phyloP scores from a whole-genome alignment of 1,140 invertebrate genomes.

The Drosophila setifemur region DNA sequence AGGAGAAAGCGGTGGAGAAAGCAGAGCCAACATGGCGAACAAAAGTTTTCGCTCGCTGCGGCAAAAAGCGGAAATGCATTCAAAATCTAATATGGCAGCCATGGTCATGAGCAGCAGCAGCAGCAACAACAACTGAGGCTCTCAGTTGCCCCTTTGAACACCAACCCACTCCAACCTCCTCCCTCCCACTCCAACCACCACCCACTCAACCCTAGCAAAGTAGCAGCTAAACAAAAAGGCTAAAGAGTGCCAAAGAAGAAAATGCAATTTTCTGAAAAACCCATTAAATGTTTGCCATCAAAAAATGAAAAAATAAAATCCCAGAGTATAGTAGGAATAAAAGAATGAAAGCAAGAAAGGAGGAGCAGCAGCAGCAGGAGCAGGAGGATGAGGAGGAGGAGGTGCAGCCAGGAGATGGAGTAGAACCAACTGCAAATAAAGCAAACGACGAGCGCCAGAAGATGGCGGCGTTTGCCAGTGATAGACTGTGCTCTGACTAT shows the following conservation, averaged over 20 bases:
- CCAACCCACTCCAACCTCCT: background rate
- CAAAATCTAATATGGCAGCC: conserved; percentile 82
- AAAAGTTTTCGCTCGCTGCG: conserved; percentile 75
- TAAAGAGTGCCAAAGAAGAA: conserved; percentile 80
- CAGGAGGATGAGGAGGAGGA: background rate
- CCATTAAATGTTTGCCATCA: conserved; percentile 79
- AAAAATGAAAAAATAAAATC: conserved; percentile 40
- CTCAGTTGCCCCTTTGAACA: background rate
- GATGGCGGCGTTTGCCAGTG: conserved; percentile 46
- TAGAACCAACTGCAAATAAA: conserved; percentile 66
- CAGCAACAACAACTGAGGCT: conserved; percentile 15
- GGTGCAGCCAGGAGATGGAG: conserved; percentile 31
- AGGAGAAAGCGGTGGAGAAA: background rate
- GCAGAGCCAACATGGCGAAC: conserved; percentile 66
- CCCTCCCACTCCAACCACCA: background rate
- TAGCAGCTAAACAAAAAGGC: conserved; percentile 75
- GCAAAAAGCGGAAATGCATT: conserved; percentile 82
- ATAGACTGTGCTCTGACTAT: conserved; percentile 36
- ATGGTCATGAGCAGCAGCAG: conserved; percentile 76
- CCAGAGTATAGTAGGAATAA: conserved; percentile 14
- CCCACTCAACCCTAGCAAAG: conserved; percentile 29
- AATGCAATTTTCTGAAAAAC: conserved; percentile 82
- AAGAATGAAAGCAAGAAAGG: conserved; percentile 31
- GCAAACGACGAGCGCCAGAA: conserved; percentile 58
- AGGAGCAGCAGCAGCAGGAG: too few species aligned